phyloP scores from a whole-genome alignment of 2,888 invertebrate species.

The Taphrorychus bicolor region DNA sequence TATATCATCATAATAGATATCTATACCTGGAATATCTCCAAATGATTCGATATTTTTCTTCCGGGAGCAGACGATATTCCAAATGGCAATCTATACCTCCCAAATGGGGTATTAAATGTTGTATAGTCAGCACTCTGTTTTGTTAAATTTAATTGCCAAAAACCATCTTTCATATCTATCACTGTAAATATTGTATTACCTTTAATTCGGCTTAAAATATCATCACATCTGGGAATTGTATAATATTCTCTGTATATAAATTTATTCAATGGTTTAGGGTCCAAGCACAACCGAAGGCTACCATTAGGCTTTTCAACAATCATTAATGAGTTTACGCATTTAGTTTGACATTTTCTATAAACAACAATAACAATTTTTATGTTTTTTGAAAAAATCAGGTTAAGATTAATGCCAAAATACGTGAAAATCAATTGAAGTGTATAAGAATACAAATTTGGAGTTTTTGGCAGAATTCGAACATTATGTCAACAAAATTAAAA shows the following conservation, averaged over 20 bases:
- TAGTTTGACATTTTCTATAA: constrained; percentile 41
- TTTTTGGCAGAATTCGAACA: too few relatives aligned
- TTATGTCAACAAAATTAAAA: too few relatives aligned
- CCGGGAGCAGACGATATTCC: constrained; percentile 19
- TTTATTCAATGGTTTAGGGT: constrained; percentile 41
- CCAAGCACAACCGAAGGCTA: constrained; percentile 34
- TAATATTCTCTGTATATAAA: constrained; percentile 36
- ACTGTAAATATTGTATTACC: neutral
- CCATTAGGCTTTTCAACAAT: constrained; percentile 39
- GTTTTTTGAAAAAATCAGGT: too few relatives aligned
- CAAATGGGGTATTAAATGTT: constrained; percentile 31
- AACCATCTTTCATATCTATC: too few relatives aligned
- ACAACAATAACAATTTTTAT: too few relatives aligned
- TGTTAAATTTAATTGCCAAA: neutral
- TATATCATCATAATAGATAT: constrained; percentile 39
- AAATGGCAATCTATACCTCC: constrained; percentile 28
- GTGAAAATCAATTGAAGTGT: too few relatives aligned
- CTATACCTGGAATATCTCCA: constrained; percentile 22
- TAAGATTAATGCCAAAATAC: too few relatives aligned
- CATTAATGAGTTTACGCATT: constrained; percentile 39
- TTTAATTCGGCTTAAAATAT: too few relatives aligned
- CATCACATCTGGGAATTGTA: constrained; percentile 25
- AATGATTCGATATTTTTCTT: constrained; percentile 18
- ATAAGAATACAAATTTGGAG: too few relatives aligned
- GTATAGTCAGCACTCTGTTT: constrained; percentile 18